Base-by-base conservation (phyloP, 2,113 vertebrate genomes). In the Rhagologus leucostigma region DNA sequence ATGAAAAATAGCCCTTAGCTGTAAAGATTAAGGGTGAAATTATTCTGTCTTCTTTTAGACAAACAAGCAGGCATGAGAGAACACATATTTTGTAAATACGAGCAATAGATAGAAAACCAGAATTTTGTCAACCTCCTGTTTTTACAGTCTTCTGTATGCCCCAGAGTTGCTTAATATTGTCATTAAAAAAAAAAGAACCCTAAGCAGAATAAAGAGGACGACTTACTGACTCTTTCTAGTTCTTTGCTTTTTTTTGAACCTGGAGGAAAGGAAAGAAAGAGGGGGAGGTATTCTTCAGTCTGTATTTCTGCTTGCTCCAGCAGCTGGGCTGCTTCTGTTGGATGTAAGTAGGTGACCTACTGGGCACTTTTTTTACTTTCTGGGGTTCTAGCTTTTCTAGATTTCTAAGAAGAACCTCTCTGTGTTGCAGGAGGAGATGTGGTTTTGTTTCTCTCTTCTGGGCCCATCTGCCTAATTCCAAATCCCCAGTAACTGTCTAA, bases 81-180 rank as follows among this genome's bases (percentile, higher is more conserved):
- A 13, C 42, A 10, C 5, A 4, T 11, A 22, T 49, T 94, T 78
- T 82, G 1, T 60, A 56, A 84, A 44, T 87, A 53, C n/a, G 6
- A 80, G 16, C 17, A 85, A 53, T 7, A 64, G 44, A 46, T 6
- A 59, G 19, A 44, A 71, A 84, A 82, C 0, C 4, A 85, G 24
- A 55, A 23, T 68, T 89, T 75, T 80, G 37, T 69, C n/a, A 73
- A 4, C 32, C 22, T 69, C 16, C 29, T 65, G 57, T 41, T 87
- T 92, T 95, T 57, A 29, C 5, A 32, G 50, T 56, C 22, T 79
- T 82, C n/a, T 84, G 0, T 60, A 20, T 83, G 30, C 9, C 57
- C 14, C 4, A 0, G 0, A 57, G 9, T 27, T 35, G n/a, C 32
- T 87, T 59, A 50, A 49, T 80, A 24, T 4, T 50, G 39, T 67